Evolutionary conservation across 2,888 invertebrate species (phyloP).

Genomic region (Drosophila neotestacea): DNA sequence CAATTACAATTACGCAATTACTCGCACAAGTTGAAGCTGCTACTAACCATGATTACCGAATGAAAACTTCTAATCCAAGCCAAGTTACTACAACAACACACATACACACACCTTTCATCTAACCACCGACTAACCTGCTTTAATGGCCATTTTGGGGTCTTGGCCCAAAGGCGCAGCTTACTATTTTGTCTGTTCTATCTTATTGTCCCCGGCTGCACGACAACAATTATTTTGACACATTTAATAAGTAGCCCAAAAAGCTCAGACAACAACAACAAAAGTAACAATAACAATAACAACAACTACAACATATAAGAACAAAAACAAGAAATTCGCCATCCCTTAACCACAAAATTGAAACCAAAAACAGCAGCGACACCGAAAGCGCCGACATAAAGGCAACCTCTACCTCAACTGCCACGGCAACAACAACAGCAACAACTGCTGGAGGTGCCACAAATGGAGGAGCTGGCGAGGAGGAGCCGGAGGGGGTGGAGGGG

Average conservation of each 20-base stretch:
- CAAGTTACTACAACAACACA: constrained; percentile 13
- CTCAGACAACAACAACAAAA: constrained; percentile 39
- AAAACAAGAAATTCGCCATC: constrained; percentile 58
- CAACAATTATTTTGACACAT: constrained; percentile 76
- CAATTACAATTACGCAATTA: constrained; percentile 63
- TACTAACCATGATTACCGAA: constrained; percentile 50
- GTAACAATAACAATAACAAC: constrained; percentile 35
- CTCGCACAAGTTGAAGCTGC: constrained; percentile 30
- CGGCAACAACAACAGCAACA: constrained; percentile 74
- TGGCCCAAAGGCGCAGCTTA: constrained; percentile 21
- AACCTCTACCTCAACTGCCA: constrained; percentile 81
- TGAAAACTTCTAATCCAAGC: constrained; percentile 20
- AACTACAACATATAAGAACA: constrained; percentile 29
- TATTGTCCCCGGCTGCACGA: constrained; percentile 64
- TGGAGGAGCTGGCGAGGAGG: constrained; percentile 85
- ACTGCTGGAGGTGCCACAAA: constrained; percentile 85
- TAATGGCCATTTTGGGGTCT: constrained; percentile 35
- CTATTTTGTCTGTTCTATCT: constrained; percentile 24
- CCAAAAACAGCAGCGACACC: constrained; percentile 88
- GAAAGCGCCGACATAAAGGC: constrained; percentile 88
- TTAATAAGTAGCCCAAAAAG: constrained; percentile 59
- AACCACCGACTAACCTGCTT: constrained; percentile 54
- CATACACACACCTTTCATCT: constrained; percentile 33
- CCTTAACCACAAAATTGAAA: constrained; percentile 61
- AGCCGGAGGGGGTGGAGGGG: constrained; percentile 49